Evolutionary conservation across 2,888 invertebrate genomes (phyloP), one percentile per base, ranked within the genome.

Genomic region (Morpho deidamia): DNA sequence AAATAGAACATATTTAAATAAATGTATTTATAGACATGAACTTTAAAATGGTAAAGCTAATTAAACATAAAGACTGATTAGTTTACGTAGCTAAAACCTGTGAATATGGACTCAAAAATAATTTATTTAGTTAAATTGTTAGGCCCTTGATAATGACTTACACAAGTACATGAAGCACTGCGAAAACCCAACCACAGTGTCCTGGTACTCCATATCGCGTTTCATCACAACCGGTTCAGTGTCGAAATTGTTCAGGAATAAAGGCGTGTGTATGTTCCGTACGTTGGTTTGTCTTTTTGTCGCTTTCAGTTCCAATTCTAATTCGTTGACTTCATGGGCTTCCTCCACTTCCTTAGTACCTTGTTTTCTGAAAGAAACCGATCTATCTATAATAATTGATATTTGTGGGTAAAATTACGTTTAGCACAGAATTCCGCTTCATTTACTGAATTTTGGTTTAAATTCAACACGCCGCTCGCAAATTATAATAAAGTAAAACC

Each of bases 111-210:
- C 23, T 23, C 23, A 3, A 23, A 23, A 23, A 23, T 23, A 23
- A n/a, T 23, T 23, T 23, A 23, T 23, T 23, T 23, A 23, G 14
- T 51, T 10, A 11, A n/a, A 32, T 7, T n/a, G n/a, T 43, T 10
- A 23, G 11, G 2, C 5, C 9, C 7, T 41, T n/a, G n/a, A 51
- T 23, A 11, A 38, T 7, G 7, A 83, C 90, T 85, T 46, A 91
- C 91, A 77, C 38, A 89, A 62, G 69, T 83, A 91, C 80, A 90
- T 78, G 9, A 80, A 55, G 59, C 88, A 90, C 61, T 89, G 87
- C 40, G 83, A 77, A 62, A 84, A 81, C 0, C 89, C 87, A 0
- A 66, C 65, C 1, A 85, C 68, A 0, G 60, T 51, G 32, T 7
- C 57, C 63, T 83, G 82, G 10, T 74, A 58, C 1, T 55, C 34